These are phyloP conservation scores for Cantharis nigra DNA, from an alignment of 2,888 invertebrate genomes.

Conservation along the genomic window DNA sequence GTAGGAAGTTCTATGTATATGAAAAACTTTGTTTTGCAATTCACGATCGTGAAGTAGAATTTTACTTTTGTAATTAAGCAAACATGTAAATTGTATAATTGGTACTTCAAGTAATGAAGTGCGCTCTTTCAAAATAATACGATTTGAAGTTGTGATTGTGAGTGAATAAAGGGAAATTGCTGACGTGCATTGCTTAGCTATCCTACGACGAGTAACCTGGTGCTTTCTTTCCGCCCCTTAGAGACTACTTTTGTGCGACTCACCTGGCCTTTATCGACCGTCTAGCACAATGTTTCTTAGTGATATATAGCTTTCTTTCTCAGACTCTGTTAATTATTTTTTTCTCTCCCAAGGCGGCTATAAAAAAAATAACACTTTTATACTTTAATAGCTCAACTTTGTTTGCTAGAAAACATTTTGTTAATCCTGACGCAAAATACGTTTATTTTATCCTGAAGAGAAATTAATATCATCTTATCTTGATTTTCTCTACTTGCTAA, in stretches of 20 bases:
- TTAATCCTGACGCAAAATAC: neutral
- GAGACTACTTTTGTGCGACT: constrained; percentile 42
- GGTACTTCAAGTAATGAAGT: constrained; percentile 11
- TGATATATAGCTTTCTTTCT: constrained; percentile 46
- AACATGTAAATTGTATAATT: constrained; percentile 14
- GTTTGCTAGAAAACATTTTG: constrained; percentile 8
- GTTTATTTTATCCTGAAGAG: neutral
- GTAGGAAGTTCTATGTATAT: no score
- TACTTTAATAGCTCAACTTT: constrained; percentile 8
- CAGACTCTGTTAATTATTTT: constrained; percentile 46
- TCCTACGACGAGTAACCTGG: constrained; percentile 15
- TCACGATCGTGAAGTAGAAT: neutral
- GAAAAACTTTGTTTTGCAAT: neutral
- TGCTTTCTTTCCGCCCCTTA: constrained; percentile 30
- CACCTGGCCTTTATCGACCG: constrained; percentile 50
- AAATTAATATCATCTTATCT: neutral
- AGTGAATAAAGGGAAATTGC: constrained; percentile 1
- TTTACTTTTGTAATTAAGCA: constrained; percentile 11
- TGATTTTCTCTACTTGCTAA: neutral
- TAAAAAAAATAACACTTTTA: constrained; percentile 40
- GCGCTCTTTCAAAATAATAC: constrained; percentile 13
- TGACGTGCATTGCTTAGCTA: constrained; percentile 19
- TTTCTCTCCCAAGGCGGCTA: constrained; percentile 42
- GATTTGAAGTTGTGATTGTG: constrained; percentile 25
- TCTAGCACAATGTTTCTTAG: constrained; percentile 36